Evolutionary conservation across 2,113 vertebrate species (phyloP).

Genomic region (Butorides virescens): DNA sequence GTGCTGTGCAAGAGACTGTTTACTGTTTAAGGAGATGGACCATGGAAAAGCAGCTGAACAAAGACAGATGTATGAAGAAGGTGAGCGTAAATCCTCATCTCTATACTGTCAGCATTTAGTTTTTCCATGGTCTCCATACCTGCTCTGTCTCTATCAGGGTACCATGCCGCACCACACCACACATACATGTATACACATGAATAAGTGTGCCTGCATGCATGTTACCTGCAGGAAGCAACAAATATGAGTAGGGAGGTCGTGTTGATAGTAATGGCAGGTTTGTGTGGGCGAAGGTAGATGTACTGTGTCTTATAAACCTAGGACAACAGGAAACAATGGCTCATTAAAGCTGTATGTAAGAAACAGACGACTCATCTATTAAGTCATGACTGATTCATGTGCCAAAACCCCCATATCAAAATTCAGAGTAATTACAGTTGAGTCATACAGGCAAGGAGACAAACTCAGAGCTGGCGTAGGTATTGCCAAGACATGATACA

Average conservation of each 20-base stretch:
- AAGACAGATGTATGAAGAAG: background rate
- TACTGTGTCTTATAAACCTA: background rate
- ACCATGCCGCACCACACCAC: accelerated
- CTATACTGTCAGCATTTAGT: background rate
- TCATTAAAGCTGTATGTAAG: background rate
- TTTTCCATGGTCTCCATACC: background rate
- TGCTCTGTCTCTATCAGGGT: background rate
- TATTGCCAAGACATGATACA: background rate
- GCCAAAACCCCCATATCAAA: background rate
- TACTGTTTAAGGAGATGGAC: background rate
- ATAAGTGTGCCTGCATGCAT: background rate
- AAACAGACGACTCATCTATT: background rate
- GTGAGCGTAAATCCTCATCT: background rate
- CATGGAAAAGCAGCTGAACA: background rate
- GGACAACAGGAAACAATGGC: background rate
- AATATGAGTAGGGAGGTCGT: background rate
- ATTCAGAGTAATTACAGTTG: conserved; percentile 4
- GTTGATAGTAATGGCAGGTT: background rate
- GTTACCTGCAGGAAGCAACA: background rate
- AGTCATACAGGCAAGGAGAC: background rate
- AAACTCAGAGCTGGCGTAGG: background rate
- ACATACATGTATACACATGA: too few species aligned
- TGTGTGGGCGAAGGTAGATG: background rate
- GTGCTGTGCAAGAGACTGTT: background rate
- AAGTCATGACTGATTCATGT: background rate